These are phyloP conservation scores for Tortrix viridana DNA, from an alignment of 2,888 invertebrate species.

Conservation along the genomic window DNA sequence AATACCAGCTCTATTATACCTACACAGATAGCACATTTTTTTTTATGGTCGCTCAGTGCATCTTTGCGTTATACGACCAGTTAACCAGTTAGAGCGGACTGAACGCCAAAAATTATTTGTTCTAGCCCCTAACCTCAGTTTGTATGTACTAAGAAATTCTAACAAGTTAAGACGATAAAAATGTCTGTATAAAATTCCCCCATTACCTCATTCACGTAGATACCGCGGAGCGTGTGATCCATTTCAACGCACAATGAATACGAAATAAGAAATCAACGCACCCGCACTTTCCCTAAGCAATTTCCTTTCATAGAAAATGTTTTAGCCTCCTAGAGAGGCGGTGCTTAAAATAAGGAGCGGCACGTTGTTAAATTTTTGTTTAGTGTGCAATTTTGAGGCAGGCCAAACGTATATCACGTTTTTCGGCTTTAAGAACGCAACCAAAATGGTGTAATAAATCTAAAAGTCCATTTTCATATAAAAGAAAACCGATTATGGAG, in stretches of 20 bases:
- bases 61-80: too few species aligned
- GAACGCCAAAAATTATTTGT: too few species aligned
- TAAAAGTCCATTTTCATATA: conserved; percentile 82
- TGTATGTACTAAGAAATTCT: too few species aligned
- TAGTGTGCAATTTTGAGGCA: conserved; percentile 73
- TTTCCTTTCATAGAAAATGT: conserved; percentile 67
- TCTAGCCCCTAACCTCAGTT: too few species aligned
- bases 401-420: conserved; percentile 72
- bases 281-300: conserved; percentile 73
- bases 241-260: conserved; percentile 78
- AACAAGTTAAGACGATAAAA: background rate
- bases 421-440: conserved; percentile 69
- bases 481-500: conserved; percentile 84
- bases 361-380: conserved; percentile 75
- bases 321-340: conserved; percentile 61
- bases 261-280: conserved; percentile 79
- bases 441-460: conserved; percentile 80
- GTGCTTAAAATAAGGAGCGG: conserved; percentile 69
- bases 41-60: too few species aligned
- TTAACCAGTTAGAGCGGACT: too few species aligned
- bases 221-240: conserved; percentile 65
- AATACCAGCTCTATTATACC: conserved; percentile 10
- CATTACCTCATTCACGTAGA: conserved; percentile 49
- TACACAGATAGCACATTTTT: background rate
- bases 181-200: conserved; percentile 46